Evolutionary conservation across 2,113 vertebrate species (phyloP), one percentile per base, ranked within the genome.

Genomic region (Sinocyclocheilus anophthalmus): DNA sequence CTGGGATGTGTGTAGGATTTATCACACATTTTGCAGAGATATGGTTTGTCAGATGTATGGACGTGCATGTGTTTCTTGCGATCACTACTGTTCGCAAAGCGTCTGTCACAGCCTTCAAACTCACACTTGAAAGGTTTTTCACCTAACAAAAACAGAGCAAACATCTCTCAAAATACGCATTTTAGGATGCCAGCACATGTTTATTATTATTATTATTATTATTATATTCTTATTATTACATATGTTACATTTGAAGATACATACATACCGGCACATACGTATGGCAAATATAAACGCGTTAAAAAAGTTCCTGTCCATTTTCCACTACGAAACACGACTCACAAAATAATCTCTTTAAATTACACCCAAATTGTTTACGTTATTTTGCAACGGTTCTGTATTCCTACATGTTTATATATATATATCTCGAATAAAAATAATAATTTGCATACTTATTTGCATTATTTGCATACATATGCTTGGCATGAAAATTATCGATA

Each of bases 61-160:
- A 99, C 98, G 93, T 99, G 98, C 98, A 99, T 99, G 95, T 99
- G 98, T 96, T 99, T 99, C 96, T 99, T 99, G 92, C 98, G 98
- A 91, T 99, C 98, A 89, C 98, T 99, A 96, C 98, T 99, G 94
- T 99, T 99, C 91, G 98, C 98, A 93, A 99, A 99, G 84, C 98
- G 96, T 91, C 98, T 96, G 96, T 99, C 98, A 94, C 98, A 99
- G 93, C 98, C 98, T 57, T 99, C 98, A 93, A 97, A 99, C 94
- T 99, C 98, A 92, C 98, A 99, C 94, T 99, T 99, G 96, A 99
- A 99, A 81, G 98, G 98, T 92, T 99, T 99, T 94, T 99, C 97
- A 94, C 97, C 98, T 99, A 92, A 80, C 79, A 90, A 75, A 86
- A 75, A 79, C 67, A 76, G 22, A 83, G 69, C 79, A 65, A 24